Evolutionary conservation across 2,113 vertebrate genomes (phyloP).

Genomic region (Orthonyx spaldingii): DNA sequence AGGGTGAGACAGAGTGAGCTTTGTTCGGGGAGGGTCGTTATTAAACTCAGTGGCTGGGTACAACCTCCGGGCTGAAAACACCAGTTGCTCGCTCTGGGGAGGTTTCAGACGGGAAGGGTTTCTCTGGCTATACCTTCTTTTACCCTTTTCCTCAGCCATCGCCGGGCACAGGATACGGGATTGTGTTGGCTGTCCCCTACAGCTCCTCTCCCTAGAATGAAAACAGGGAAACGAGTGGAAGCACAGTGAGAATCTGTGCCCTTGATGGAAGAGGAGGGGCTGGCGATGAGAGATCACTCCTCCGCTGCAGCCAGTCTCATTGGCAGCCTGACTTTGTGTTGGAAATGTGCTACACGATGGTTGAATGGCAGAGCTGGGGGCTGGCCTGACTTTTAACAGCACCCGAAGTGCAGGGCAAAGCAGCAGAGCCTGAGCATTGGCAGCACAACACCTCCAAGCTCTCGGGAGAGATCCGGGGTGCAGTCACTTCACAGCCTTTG

Average conservation of each 20-base stretch:
- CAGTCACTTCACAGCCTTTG: not conserved
- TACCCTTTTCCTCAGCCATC: not conserved
- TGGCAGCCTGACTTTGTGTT: not conserved
- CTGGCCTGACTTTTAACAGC: not conserved
- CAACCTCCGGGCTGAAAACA: not conserved
- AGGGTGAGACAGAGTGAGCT: not conserved
- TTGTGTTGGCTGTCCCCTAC: not conserved
- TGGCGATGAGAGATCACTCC: not conserved
- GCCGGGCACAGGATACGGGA: not conserved
- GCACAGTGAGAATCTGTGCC: rapidly evolving
- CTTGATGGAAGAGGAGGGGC: not conserved
- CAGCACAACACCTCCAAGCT: not conserved
- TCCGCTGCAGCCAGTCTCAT: not conserved
- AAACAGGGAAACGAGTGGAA: not conserved
- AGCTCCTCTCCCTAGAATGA: not conserved
- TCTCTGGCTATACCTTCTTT: not conserved
- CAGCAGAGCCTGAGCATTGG: not conserved
- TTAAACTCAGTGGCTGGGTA: not conserved
- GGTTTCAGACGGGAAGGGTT: not conserved
- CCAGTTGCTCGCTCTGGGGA: rapidly evolving
- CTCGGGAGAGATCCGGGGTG: not conserved
- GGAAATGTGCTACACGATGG: not conserved
- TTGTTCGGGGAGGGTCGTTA: not conserved
- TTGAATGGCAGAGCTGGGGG: not conserved
- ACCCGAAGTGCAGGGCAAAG: not conserved